These are phyloP conservation scores for Oikopleura vanhoeffeni DNA, from an alignment of 23 tunicate genomes.

Conservation along the genomic window DNA sequence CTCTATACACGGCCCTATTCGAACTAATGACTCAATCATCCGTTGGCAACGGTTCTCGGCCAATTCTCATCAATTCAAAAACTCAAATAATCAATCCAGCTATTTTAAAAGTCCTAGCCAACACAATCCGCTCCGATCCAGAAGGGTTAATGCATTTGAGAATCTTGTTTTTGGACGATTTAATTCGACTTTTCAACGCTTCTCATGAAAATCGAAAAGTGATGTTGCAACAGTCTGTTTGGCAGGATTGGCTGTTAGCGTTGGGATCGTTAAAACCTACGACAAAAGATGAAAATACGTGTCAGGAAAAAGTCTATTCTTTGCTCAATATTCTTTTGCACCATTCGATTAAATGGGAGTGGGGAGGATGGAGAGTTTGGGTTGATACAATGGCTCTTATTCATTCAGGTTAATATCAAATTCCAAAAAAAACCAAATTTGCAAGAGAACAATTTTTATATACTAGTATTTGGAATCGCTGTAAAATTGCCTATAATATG, in stretches of 20 bases:
- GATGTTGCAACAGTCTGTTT: constrained; percentile 95
- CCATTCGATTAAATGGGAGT: constrained; percentile 79
- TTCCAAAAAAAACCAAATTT: neutral
- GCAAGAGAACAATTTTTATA: no score
- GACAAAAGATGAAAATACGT: constrained; percentile 22
- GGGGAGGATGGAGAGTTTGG: constrained; percentile 99
- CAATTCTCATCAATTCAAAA: neutral
- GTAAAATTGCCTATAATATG: no score
- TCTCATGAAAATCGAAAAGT: constrained; percentile 50
- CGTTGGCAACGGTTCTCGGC: neutral
- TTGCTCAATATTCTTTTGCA: constrained; percentile 52
- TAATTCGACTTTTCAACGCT: constrained; percentile 37
- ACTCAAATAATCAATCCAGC: constrained; percentile 20
- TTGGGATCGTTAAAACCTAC: constrained; percentile 22
- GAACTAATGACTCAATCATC: neutral
- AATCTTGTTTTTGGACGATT: constrained; percentile 66
- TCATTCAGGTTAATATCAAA: constrained; percentile 39
- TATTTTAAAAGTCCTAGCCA: constrained; percentile 85
- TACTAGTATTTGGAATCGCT: no score
- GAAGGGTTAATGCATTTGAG: constrained; percentile 26
- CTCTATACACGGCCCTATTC: neutral
- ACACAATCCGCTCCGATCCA: neutral
- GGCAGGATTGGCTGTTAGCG: constrained; percentile 96
- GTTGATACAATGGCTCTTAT: constrained; percentile 94
- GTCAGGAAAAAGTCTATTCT: constrained; percentile 62